Conservation (phyloP, 64 coral and sea anemone genomes). For the Actinia equina region DNA sequence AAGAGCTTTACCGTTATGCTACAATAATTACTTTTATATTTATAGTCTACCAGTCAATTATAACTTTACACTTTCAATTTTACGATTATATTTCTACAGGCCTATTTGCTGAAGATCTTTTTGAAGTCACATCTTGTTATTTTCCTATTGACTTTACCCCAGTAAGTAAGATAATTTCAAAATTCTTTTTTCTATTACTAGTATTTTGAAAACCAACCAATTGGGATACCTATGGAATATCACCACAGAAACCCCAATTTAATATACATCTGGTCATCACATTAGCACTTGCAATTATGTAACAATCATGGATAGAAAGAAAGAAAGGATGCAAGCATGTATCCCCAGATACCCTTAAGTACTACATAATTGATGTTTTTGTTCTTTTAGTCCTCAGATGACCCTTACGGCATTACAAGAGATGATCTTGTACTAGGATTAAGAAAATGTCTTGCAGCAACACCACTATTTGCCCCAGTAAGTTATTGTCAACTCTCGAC, state of each 20-base stretch:
- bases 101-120: constrained; percentile 93
- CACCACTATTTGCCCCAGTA: constrained; percentile 78
- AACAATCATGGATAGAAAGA: too few relatives aligned
- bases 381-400: constrained; percentile 68
- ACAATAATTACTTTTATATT: too few relatives aligned
- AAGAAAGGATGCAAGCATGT: not conserved
- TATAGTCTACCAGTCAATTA: too few relatives aligned
- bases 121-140: constrained; percentile 98
- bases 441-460: constrained; percentile 62
- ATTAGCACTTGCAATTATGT: not conserved
- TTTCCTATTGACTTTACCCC: constrained; percentile 99
- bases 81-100: constrained; percentile 40
- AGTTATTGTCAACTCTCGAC: constrained; percentile 13
- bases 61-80: not conserved
- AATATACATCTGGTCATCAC: not conserved
- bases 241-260: not conserved
- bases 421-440: constrained; percentile 80
- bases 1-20: too few relatives aligned
- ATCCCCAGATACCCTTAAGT: too few relatives aligned
- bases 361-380: not conserved
- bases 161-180: constrained; percentile 52
- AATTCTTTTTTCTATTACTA: not conserved
- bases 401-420: constrained; percentile 68
- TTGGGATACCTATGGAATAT: not conserved
- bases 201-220: not conserved